Evolutionary conservation across 2,797 vertebrate species (phyloP).

Genomic region (Ficedula albicollis): DNA sequence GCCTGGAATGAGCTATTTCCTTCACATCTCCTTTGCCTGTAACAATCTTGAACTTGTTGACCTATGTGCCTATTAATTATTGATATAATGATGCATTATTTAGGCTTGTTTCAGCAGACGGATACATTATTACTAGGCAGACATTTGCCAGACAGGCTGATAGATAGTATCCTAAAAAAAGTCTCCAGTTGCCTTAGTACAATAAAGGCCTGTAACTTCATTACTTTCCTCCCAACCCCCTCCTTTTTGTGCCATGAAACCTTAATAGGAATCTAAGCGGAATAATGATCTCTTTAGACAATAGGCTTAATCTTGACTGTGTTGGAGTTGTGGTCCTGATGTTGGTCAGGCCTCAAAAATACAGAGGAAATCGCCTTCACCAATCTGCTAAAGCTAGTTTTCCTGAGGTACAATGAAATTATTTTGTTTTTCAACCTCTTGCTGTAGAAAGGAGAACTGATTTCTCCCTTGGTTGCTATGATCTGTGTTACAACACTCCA

Average conservation of each 20-base stretch:
- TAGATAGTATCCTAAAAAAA: conserved; percentile 63
- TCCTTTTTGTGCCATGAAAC: background rate
- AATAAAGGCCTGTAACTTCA: conserved; percentile 16
- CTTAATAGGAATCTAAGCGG: background rate
- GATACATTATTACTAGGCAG: conserved; percentile 64
- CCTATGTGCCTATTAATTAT: conserved; percentile 65
- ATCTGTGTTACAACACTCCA: background rate
- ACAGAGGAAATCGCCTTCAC: background rate
- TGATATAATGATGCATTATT: conserved; percentile 70
- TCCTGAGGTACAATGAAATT: background rate
- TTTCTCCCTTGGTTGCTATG: conserved; percentile 4
- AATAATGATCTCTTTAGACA: background rate
- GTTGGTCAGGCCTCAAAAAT: background rate
- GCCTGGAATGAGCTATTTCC: background rate
- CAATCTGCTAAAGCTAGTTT: background rate
- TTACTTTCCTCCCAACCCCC: background rate
- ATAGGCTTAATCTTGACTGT: background rate
- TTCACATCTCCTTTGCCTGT: background rate
- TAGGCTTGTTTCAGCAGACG: conserved; percentile 59
- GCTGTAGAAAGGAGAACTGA: background rate
- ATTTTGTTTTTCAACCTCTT: background rate
- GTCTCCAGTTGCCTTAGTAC: conserved; percentile 37
- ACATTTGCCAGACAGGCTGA: conserved; percentile 66
- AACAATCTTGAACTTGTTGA: conserved; percentile 64
- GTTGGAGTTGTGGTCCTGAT: background rate